phyloP scores from a whole-genome alignment of 2,888 invertebrate species.

The Poecilus cupreus region DNA sequence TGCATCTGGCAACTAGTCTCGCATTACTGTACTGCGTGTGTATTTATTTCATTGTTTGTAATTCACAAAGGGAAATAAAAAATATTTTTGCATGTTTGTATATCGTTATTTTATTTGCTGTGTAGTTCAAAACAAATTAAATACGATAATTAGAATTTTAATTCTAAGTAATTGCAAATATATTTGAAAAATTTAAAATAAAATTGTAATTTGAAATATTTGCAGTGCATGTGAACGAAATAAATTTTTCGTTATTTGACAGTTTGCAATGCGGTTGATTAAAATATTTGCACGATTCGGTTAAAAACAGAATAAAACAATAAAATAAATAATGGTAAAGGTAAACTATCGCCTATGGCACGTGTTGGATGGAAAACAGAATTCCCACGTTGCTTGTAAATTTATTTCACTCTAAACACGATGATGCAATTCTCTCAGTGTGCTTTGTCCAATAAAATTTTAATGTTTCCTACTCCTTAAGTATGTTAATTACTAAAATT shows the following conservation, averaged over 20 bases:
- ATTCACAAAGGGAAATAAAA: background rate
- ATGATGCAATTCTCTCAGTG: too few relatives aligned
- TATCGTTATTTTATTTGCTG: conserved; percentile 6
- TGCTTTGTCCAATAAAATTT: too few relatives aligned
- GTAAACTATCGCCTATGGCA: background rate
- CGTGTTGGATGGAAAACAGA: background rate
- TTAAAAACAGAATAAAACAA: background rate
- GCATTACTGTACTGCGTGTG: background rate
- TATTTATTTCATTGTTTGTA: background rate
- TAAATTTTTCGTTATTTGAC: conserved; percentile 9
- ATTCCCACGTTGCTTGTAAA: conserved; percentile 12
- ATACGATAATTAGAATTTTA: conserved; percentile 1
- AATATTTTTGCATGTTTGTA: background rate
- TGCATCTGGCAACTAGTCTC: background rate
- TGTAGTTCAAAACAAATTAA: background rate
- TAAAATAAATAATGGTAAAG: conserved; percentile 3
- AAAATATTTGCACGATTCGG: conserved; percentile 5
- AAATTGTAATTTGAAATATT: background rate
- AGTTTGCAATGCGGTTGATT: background rate
- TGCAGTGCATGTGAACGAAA: background rate
- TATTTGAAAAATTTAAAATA: background rate
- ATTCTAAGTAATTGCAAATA: conserved; percentile 13
- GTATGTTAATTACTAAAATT: too few relatives aligned
- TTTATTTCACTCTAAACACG: too few relatives aligned
- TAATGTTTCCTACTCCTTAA: too few relatives aligned